These are phyloP conservation scores for Drosophila neotestacea DNA, from an alignment of 2,888 invertebrate species.

Conservation along the genomic window DNA sequence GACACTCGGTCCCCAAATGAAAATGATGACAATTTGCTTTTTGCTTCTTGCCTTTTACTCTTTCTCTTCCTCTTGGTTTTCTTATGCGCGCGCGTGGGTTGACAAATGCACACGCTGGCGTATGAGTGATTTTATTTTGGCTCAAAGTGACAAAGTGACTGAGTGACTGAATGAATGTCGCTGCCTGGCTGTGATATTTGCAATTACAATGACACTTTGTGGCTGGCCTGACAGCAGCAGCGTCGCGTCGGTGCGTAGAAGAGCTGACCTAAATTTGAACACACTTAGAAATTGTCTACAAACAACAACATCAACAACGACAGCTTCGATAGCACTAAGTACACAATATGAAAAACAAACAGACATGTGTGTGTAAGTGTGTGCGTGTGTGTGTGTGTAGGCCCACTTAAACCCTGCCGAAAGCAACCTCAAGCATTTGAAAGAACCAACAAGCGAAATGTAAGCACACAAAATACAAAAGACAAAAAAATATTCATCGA, in stretches of 20 bases:
- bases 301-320: conserved; percentile 57
- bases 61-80: conserved; percentile 4
- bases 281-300: conserved; percentile 82
- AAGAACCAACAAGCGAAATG: conserved; percentile 75
- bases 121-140: conserved; percentile 63
- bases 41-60: conserved; percentile 4
- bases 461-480: conserved; percentile 65
- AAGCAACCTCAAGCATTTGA: conserved; percentile 76
- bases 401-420: conserved; percentile 82
- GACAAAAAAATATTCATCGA: conserved; percentile 35
- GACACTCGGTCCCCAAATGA: conserved; percentile 29
- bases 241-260: conserved; percentile 42
- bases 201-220: conserved; percentile 83
- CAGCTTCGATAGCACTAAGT: conserved; percentile 76
- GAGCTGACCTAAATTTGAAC: conserved; percentile 77
- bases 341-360: conserved; percentile 66
- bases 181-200: conserved; percentile 76
- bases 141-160: conserved; percentile 18
- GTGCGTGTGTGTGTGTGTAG: conserved; percentile 57
- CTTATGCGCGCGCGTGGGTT: conserved; percentile 67
- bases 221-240: conserved; percentile 43
- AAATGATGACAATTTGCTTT: conserved; percentile 66
- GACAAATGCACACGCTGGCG: conserved; percentile 63
- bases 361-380: conserved; percentile 12
- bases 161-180: conserved; percentile 34